These are phyloP conservation scores for Ceratina japonica DNA, from an alignment of 1,140 invertebrate genomes.

Conservation along the genomic window DNA sequence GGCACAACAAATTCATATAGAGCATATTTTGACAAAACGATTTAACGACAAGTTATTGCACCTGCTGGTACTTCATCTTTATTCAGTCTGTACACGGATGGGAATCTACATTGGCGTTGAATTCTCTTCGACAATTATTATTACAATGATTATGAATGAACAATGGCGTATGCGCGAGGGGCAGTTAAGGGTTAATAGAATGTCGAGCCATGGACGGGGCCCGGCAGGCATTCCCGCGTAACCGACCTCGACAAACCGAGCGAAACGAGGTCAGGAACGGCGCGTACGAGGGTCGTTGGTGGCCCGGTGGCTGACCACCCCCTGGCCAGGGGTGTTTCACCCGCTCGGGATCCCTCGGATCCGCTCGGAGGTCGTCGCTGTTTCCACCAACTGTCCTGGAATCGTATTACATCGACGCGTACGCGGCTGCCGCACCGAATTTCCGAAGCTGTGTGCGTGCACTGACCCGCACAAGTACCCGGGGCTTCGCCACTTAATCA, in stretches of 20 bases:
- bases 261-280: constrained; percentile 76
- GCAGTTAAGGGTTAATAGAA: constrained; percentile 8
- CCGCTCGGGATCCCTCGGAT: constrained; percentile 62
- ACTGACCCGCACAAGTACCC: too few species aligned
- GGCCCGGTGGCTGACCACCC: constrained; percentile 29
- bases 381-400: constrained; percentile 35
- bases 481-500: too few species aligned
- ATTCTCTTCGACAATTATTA: background rate
- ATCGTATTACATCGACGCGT: constrained; percentile 46
- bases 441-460: too few species aligned
- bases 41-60: too few species aligned
- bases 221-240: constrained; percentile 66
- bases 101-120: too few species aligned
- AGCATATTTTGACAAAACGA: too few species aligned
- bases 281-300: constrained; percentile 57
- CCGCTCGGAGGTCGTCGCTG: constrained; percentile 52
- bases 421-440: constrained; percentile 6
- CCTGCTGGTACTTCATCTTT: too few species aligned
- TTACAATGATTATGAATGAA: background rate
- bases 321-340: constrained; percentile 43
- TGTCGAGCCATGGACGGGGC: background rate
- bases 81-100: too few species aligned
- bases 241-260: constrained; percentile 74
- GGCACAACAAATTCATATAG: too few species aligned
- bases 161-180: constrained; percentile 1